Conservation (phyloP, 2,113 vertebrate genomes). For the Meles meles region DNA sequence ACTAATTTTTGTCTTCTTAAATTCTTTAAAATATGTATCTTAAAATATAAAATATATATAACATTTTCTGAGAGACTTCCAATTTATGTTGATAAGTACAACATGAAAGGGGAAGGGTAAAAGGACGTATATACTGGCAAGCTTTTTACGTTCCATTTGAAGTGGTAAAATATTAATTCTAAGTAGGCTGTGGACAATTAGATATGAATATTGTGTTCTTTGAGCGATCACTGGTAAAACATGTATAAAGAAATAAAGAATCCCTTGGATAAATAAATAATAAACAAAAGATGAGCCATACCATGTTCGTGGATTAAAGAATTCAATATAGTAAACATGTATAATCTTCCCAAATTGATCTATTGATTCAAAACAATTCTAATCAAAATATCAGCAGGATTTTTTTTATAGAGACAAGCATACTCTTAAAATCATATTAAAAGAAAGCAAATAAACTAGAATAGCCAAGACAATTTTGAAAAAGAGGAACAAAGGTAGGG, state of each 20-base stretch:
- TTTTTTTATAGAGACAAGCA: slow-evolving; percentile 2
- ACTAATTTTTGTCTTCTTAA: neutral
- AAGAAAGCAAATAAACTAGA: neutral
- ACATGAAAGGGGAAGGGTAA: neutral
- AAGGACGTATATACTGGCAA: neutral
- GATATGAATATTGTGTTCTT: neutral
- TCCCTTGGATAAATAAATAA: neutral
- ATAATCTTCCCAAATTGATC: neutral
- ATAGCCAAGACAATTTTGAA: neutral
- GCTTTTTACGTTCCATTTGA: neutral
- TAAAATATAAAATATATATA: neutral
- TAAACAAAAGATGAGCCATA: neutral
- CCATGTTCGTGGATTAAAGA: neutral
- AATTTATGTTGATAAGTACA: neutral
- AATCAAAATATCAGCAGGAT: neutral
- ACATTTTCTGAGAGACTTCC: neutral
- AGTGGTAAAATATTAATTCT: neutral
- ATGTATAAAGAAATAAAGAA: neutral
- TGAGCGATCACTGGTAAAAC: neutral
- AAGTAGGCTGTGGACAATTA: neutral
- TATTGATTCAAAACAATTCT: neutral
- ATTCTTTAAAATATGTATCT: neutral
- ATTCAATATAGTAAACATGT: neutral
- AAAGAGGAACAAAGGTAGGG: neutral
- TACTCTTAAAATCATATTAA: neutral